Evolutionary conservation across 2,797 vertebrate genomes (phyloP).

Genomic region (Huso huso): DNA sequence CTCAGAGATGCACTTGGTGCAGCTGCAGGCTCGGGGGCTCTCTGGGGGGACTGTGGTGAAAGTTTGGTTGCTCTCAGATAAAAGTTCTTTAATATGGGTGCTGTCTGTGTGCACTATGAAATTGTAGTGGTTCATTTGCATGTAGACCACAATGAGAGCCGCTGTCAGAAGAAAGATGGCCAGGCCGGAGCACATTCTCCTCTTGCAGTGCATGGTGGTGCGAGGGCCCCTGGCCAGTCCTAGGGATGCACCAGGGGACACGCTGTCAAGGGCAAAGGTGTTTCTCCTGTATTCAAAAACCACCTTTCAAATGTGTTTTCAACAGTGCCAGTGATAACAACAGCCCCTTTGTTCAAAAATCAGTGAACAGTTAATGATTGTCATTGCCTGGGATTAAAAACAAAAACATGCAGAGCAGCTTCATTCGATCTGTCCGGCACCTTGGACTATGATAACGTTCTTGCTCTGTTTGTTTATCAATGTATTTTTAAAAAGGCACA

Average conservation of each 20-base stretch:
- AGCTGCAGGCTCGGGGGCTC: slow-evolving; percentile 36
- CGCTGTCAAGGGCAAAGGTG: not conserved
- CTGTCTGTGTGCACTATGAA: not conserved
- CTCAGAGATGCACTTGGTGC: slow-evolving; percentile 49
- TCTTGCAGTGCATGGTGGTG: slow-evolving; percentile 30
- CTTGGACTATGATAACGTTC: no score
- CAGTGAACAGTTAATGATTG: not conserved
- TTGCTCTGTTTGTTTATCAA: no score
- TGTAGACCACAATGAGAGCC: slow-evolving; percentile 2
- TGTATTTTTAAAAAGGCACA: no score
- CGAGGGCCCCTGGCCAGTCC: not conserved
- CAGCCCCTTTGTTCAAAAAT: not conserved
- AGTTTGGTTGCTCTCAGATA: not conserved
- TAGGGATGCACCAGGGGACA: not conserved
- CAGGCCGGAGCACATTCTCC: slow-evolving; percentile 30
- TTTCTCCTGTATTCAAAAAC: not conserved
- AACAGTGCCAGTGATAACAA: not conserved
- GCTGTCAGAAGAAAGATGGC: slow-evolving; percentile 17
- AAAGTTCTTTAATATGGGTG: no score
- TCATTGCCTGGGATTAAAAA: not conserved
- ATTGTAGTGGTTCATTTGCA: not conserved
- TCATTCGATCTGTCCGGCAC: not conserved
- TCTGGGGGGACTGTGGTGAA: not conserved
- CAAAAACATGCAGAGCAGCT: not conserved
- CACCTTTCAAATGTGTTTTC: not conserved